These are phyloP conservation scores for Baccha elongata DNA, from an alignment of 2,888 invertebrate genomes.

Conservation along the genomic window DNA sequence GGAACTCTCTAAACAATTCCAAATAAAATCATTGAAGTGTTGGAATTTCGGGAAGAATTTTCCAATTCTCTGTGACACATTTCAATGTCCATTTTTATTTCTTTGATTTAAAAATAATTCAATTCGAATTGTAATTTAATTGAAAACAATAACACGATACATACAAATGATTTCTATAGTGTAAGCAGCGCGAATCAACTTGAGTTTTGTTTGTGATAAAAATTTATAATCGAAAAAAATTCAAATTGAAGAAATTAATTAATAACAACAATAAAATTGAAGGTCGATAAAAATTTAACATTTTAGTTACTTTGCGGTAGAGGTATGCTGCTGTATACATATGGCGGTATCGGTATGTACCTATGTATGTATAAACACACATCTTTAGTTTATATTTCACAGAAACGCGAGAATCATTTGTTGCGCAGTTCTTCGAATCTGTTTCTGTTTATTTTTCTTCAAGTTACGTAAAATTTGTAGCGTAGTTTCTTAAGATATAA, in stretches of 20 bases:
- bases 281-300: background rate
- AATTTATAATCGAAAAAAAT: background rate
- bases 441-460: constrained; percentile 22
- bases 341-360: no score
- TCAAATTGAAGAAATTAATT: background rate
- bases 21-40: background rate
- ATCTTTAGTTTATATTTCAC: background rate
- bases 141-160: constrained; percentile 24
- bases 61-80: constrained; percentile 1
- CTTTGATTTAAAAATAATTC: constrained; percentile 39
- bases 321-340: no score
- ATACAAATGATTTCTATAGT: background rate
- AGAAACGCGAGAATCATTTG: constrained; percentile 25
- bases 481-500: background rate
- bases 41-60: constrained; percentile 10
- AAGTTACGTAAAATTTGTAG: constrained; percentile 11
- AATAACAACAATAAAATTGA: constrained; percentile 29
- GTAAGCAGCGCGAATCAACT: background rate
- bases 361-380: no score
- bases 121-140: constrained; percentile 21
- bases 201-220: background rate
- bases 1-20: background rate
- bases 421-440: constrained; percentile 28
- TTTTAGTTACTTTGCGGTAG: no score
- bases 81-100: constrained; percentile 23